Evolutionary conservation across 1,140 invertebrate genomes (phyloP).

Genomic region (Notospermus geniculatus): DNA sequence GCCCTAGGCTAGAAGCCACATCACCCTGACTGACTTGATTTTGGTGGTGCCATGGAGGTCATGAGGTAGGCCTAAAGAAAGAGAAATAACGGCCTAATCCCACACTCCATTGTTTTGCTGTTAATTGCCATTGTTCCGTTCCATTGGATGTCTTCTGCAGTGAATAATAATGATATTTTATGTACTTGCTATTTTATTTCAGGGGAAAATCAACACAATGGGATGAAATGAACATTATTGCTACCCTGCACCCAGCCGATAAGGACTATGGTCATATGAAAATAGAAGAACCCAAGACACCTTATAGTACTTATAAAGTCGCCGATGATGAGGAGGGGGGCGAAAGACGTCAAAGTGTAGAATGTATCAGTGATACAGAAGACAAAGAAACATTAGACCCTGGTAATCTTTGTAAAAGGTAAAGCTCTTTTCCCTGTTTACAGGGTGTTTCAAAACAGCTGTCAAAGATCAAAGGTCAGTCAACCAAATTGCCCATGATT

Average conservation of each 20-base stretch:
- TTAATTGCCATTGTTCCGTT: not conserved
- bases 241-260: conserved; percentile 93
- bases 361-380: conserved; percentile 56
- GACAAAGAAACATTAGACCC: conserved; percentile 63
- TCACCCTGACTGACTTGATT: too few species aligned
- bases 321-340: conserved; percentile 64
- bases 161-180: not conserved
- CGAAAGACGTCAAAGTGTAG: conserved; percentile 36
- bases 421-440: conserved; percentile 33
- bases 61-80: too few species aligned
- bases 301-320: conserved; percentile 77
- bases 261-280: conserved; percentile 99
- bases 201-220: conserved; percentile 73
- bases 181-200: conserved; percentile 13
- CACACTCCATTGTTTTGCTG: too few species aligned
- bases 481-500: too few species aligned
- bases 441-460: too few species aligned
- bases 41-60: too few species aligned
- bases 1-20: too few species aligned
- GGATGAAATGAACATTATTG: conserved; percentile 99
- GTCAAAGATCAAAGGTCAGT: too few species aligned
- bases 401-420: conserved; percentile 68
- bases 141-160: conserved; percentile 14
- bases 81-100: too few species aligned
- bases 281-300: conserved; percentile 93